Evolutionary conservation across 2,113 vertebrate genomes (phyloP), one percentile per base, ranked within the genome.

Genomic region (Mohoua ochrocephala): DNA sequence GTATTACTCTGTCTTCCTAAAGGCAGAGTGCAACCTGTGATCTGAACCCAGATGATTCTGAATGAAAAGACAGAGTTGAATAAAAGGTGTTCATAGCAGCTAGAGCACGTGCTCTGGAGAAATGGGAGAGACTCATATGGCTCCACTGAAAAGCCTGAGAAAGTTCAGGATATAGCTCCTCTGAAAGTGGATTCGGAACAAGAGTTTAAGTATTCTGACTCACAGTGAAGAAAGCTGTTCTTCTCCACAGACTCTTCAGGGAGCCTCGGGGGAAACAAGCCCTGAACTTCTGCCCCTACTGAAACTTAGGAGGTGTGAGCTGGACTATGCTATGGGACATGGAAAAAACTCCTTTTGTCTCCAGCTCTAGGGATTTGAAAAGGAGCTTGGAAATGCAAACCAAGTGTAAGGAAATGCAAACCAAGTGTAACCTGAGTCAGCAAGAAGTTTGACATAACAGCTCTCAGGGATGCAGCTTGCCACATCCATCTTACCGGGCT

Each of bases 341-440:
- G 15, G 24, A 57, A 84, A 93, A 91, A 44, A 5, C 18, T 84
- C 71, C 82, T 83, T 96, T 92, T 89, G 93, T 96, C 65, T 95
- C 60, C 61, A 69, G 80, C 53, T 68, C 83, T 15, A 50, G 7
- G 6, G 69, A 60, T 82, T 91, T 82, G 77, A 87, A 93, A 94
- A 94, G 74, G 57, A 91, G 69, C 69, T 91, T 73, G 93, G 95
- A 95, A 97, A 94, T 92, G 87, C 91, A 95, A 95, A 93, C 82
- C 61, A 37, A 92, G 74, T 73, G 85, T 57, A 95, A 96, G 82
- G 91, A 96, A 97, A 87, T 79, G 87, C 91, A 94, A 95, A 91
- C 87, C 89, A 84, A 96, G 90, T 78, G 91, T 94, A 96, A 93
- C 91, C 95, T 92, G 95, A 96, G 88, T 96, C 96, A 96, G 95